Base-by-base conservation (phyloP, 2,888 invertebrate species). In the Melitaea athalia region DNA sequence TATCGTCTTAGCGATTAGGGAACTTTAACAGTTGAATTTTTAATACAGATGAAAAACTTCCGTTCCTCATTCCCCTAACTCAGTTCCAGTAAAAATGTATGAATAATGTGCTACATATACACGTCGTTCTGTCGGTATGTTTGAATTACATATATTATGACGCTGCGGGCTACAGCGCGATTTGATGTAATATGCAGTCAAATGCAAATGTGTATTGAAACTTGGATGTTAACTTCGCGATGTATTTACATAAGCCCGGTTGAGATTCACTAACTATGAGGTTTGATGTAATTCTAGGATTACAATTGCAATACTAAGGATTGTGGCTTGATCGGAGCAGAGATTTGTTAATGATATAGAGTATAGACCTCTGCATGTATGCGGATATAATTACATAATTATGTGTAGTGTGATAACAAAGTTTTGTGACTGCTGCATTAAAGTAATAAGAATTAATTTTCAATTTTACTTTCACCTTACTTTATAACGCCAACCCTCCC, bases 181-280 rank as follows among this genome's bases (percentile, higher is more conserved):
- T 71, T 70, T 69, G 65, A 74, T 70, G 72, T 72, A 73, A 72
- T 70, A 71, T 71, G 68, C 73, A 74, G 72, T 71, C 70, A 70
- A 68, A 76, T 76, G 75, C 75, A 75, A 77, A 76, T 75, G 63
- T 70, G 59, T 60, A 71, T 69, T 71, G 69, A 66, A 69, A 69
- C 73, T 74, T 71, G 63, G 67, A 63, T 68, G 68, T 71, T 74
- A 69, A 72, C 66, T 72, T 69, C 15, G 50, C 67, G 61, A 63
- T 59, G 53, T 70, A 72, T 72, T 72, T 69, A 72, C 71, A 72
- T 72, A 72, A 72, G 60, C 64, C 63, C 67, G 64, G 59, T 57
- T 55, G 64, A 69, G 64, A 64, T 69, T 69, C 61, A 65, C 38
- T 62, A 61, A 66, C 65, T 71, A 50, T 63, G 59, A 52, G 59